Conservation (phyloP, 1,140 invertebrate species). For the Elymnias hypermnestra region DNA sequence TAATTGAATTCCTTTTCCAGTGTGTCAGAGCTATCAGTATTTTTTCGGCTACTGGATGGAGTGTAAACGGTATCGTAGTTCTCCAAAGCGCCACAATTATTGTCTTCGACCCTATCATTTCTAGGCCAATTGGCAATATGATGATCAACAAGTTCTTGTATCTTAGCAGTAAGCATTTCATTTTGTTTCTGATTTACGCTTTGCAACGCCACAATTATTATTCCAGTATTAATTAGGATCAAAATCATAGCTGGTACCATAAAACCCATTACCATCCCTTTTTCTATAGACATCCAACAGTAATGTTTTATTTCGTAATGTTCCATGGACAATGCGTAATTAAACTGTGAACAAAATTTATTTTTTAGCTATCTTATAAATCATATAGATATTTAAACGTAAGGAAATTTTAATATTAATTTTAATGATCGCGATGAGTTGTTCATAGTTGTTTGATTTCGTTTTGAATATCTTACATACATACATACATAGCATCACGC, state of each 20-base stretch:
- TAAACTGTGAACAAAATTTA: conserved; percentile 79
- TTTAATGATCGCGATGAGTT: too few relatives aligned
- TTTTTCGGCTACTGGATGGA: conserved; percentile 53
- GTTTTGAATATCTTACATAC: too few relatives aligned
- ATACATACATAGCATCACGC: too few relatives aligned
- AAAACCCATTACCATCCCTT: conserved; percentile 84
- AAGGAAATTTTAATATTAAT: too few relatives aligned
- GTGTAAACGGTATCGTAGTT: conserved; percentile 51
- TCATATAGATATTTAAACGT: too few relatives aligned
- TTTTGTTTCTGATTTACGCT: conserved; percentile 60
- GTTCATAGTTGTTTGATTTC: too few relatives aligned
- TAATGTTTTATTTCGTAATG: conserved; percentile 83
- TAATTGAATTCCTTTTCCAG: conserved; percentile 60
- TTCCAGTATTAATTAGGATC: conserved; percentile 78
- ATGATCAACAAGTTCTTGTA: conserved; percentile 60
- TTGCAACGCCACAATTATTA: conserved; percentile 64
- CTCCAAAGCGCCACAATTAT: conserved; percentile 39
- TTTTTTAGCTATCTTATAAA: too few relatives aligned
- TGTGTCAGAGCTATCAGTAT: conserved; percentile 62
- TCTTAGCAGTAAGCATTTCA: conserved; percentile 54
- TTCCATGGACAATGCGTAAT: conserved; percentile 78
- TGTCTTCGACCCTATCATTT: conserved; percentile 24
- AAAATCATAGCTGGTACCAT: conserved; percentile 81
- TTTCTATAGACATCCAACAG: conserved; percentile 84
- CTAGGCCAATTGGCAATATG: conserved; percentile 58